Conservation (phyloP, 2,113 vertebrate genomes). For the Saccopteryx leptura region DNA sequence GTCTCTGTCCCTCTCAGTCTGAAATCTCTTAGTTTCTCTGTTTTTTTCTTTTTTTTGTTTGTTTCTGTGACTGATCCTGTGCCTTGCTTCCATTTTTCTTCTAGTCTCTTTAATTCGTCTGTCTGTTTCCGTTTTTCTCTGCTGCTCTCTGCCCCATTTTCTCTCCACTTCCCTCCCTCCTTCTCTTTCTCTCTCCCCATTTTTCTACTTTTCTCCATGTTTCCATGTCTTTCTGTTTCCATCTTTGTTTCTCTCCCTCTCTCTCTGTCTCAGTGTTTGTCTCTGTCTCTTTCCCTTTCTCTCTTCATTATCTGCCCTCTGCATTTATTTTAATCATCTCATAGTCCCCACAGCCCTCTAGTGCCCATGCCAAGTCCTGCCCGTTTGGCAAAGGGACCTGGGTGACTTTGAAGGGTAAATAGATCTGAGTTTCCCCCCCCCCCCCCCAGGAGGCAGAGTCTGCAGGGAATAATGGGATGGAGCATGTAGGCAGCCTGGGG, state of each 20-base stretch:
- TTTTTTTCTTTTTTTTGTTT: not conserved
- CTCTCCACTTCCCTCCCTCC: no score
- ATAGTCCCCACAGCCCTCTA: not conserved
- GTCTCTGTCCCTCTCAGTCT: no score
- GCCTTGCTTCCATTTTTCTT: not conserved
- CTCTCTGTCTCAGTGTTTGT: not conserved
- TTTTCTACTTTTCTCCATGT: not conserved
- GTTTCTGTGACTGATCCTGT: not conserved
- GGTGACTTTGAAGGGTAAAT: not conserved
- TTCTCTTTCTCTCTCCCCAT: not conserved
- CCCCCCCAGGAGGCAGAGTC: not conserved
- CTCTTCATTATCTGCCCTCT: not conserved
- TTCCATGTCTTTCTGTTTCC: not conserved
- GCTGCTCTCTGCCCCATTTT: not conserved
- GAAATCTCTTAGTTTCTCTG: not conserved
- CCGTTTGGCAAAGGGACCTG: not conserved
- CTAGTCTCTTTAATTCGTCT: not conserved
- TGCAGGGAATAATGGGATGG: not conserved
- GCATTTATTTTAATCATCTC: not conserved
- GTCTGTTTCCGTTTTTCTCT: not conserved
- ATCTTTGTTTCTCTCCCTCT: not conserved
- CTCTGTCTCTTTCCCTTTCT: not conserved
- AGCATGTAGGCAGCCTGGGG: accelerated
- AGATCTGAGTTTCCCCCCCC: not conserved
- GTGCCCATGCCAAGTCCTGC: not conserved